phyloP scores from a whole-genome alignment of 2,888 invertebrate species.

The Amphiduros pacificus region DNA sequence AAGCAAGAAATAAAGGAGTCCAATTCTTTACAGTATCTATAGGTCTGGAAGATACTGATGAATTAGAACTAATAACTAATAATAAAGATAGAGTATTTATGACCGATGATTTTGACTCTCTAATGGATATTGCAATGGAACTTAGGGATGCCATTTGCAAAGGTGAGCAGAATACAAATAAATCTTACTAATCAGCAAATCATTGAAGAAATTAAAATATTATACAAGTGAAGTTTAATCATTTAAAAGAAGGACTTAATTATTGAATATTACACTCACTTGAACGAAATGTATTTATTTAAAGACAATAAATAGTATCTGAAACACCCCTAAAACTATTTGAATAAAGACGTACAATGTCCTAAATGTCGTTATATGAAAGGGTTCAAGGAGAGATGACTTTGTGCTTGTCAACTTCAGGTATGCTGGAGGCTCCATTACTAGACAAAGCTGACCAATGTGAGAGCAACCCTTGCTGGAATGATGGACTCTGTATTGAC shows the following conservation, averaged over 20 bases:
- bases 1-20: conserved; percentile 18
- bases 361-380: too few species aligned
- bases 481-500: conserved; percentile 48
- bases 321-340: not conserved
- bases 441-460: conserved; percentile 36
- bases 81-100: conserved; percentile 6
- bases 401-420: too few species aligned
- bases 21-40: conserved; percentile 29
- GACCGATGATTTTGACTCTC: conserved; percentile 14
- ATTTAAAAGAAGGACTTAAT: too few species aligned
- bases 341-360: not conserved
- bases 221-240: too few species aligned
- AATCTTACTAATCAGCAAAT: too few species aligned
- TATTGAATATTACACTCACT: not conserved
- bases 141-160: conserved; percentile 6
- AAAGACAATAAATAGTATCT: not conserved
- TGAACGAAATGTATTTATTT: not conserved
- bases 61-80: conserved; percentile 9
- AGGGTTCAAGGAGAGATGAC: too few species aligned
- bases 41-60: conserved; percentile 13
- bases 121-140: conserved; percentile 1
- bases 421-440: conserved; percentile 10
- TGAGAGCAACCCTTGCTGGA: conserved; percentile 42
- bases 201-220: too few species aligned
- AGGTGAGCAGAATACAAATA: too few species aligned